Conservation (phyloP, 2,797 vertebrate genomes). For the Jordanella pulchra region DNA sequence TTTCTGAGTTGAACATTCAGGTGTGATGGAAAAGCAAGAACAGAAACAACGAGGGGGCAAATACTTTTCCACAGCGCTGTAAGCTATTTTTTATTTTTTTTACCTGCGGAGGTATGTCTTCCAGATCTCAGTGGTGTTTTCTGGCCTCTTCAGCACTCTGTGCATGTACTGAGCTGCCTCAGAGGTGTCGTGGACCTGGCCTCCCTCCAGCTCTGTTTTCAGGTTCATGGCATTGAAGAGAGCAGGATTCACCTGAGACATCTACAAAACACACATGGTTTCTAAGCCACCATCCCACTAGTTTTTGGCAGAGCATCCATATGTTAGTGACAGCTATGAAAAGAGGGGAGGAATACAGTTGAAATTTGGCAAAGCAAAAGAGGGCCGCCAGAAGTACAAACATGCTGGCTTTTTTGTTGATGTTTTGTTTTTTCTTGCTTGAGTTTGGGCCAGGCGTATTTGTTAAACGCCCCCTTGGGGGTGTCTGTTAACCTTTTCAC, state of each 20-base stretch:
- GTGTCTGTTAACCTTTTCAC: slow-evolving; percentile 60
- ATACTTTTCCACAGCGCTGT: background rate
- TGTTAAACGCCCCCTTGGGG: slow-evolving; percentile 63
- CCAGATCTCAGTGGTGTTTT: slow-evolving; percentile 91
- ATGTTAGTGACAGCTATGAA: slow-evolving; percentile 36
- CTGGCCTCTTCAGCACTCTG: slow-evolving; percentile 88
- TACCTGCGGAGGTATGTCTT: slow-evolving; percentile 96
- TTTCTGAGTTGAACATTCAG: background rate
- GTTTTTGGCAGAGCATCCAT: slow-evolving; percentile 45
- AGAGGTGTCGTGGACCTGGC: slow-evolving; percentile 72
- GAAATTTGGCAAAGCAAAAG: slow-evolving; percentile 61
- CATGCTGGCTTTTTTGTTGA: slow-evolving; percentile 46
- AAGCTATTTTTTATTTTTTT: background rate
- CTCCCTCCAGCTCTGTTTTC: slow-evolving; percentile 87
- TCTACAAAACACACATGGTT: slow-evolving; percentile 76
- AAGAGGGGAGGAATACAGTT: slow-evolving; percentile 26
- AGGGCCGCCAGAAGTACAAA: slow-evolving; percentile 65
- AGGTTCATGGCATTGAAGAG: slow-evolving; percentile 88
- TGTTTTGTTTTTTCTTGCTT: slow-evolving; percentile 38
- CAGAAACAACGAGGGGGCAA: background rate
- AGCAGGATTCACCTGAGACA: slow-evolving; percentile 88
- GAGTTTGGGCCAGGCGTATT: slow-evolving; percentile 68
- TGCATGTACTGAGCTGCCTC: slow-evolving; percentile 88
- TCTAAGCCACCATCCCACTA: slow-evolving; percentile 27
- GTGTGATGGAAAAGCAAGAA: background rate